These are phyloP conservation scores for Hippocampus comes DNA, from an alignment of 2,113 vertebrate species.

Conservation along the genomic window DNA sequence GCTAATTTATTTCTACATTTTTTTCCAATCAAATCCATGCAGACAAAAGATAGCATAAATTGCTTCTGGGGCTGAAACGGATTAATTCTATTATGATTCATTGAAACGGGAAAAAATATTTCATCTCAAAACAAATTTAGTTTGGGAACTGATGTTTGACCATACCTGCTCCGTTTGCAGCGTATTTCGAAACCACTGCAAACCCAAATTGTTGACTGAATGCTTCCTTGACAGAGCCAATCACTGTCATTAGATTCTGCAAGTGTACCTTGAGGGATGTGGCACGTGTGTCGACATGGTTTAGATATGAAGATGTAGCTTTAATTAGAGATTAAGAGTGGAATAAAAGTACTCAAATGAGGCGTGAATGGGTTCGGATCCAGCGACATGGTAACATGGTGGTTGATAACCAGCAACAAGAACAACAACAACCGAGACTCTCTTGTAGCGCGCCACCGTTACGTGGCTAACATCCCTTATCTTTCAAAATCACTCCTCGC, in stretches of 20 bases:
- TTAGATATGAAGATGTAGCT: conserved; percentile 9
- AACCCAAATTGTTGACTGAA: neutral
- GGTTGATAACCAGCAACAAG: conserved; percentile 46
- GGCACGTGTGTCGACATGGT: neutral
- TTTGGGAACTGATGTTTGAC: neutral
- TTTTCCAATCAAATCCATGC: too few relatives aligned
- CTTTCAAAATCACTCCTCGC: conserved; percentile 44
- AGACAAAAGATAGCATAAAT: too few relatives aligned
- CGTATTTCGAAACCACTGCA: neutral
- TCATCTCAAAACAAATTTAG: neutral
- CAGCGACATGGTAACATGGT: conserved; percentile 32
- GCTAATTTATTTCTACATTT: too few relatives aligned
- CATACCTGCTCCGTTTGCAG: neutral
- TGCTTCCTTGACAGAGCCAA: neutral
- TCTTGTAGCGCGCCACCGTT: conserved; percentile 30
- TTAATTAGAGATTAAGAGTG: conserved; percentile 16
- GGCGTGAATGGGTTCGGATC: conserved; percentile 24
- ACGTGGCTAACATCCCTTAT: conserved; percentile 28
- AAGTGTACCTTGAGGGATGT: neutral
- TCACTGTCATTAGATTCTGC: neutral
- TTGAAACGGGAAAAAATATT: too few relatives aligned
- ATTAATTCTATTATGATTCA: too few relatives aligned
- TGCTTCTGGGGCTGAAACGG: too few relatives aligned
- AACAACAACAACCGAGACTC: conserved; percentile 43
- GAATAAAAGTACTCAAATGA: conserved; percentile 37